Evolutionary conservation across 92 coral and sea anemone species (phyloP).

Genomic region (Siderastrea radians): DNA sequence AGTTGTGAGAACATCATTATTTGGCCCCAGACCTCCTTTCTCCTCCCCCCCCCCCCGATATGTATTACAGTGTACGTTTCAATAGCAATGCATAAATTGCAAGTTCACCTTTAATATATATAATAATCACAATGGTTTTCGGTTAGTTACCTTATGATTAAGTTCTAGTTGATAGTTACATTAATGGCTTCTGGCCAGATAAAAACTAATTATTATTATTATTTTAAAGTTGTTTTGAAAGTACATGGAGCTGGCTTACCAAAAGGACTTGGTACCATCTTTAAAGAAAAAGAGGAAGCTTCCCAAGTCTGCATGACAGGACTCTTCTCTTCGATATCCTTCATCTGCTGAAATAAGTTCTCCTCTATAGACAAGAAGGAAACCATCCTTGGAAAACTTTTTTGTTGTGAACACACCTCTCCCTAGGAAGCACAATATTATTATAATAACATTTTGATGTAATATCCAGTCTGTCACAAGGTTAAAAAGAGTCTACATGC

Average conservation of each 20-base stretch:
- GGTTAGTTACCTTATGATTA: too few species aligned
- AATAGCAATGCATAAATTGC: too few species aligned
- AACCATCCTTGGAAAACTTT: slow-evolving; percentile 31
- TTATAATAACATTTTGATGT: not conserved
- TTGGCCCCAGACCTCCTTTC: too few species aligned
- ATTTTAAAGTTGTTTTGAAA: not conserved
- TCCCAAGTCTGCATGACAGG: slow-evolving; percentile 44
- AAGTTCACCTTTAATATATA: too few species aligned
- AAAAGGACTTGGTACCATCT: slow-evolving; percentile 40
- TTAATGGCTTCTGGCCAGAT: not conserved
- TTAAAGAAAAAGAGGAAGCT: slow-evolving; percentile 63
- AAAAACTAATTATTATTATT: not conserved
- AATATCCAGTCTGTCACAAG: not conserved
- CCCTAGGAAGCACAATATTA: slow-evolving; percentile 21
- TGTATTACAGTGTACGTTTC: too few species aligned
- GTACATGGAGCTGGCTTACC: slow-evolving; percentile 27
- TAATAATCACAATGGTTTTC: too few species aligned
- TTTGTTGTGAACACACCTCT: slow-evolving; percentile 59
- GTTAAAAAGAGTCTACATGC: too few species aligned
- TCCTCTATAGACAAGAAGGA: slow-evolving; percentile 56
- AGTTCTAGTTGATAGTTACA: too few species aligned
- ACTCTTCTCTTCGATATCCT: slow-evolving; percentile 41
- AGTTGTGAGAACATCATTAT: too few species aligned
- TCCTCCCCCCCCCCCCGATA: too few species aligned
- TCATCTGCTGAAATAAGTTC: slow-evolving; percentile 41